Percentiles rank a stretch among this genome's conserved stretches.
Evolutionary conservation across 2,113 vertebrate genomes (phyloP).

Genomic region (Lepidothrix coronata): DNA sequence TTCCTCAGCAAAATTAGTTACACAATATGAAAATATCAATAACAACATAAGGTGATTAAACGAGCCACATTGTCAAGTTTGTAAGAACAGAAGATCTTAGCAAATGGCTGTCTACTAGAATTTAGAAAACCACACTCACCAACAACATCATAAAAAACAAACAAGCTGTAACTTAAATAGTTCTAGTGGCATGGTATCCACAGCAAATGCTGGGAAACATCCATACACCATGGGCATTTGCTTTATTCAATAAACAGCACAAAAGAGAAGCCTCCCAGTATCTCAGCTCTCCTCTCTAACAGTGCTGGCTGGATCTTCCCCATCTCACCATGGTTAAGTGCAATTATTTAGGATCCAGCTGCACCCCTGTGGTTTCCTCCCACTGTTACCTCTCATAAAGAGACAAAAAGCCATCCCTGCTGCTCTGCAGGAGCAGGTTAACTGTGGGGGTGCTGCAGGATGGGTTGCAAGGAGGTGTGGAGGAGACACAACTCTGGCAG

Average conservation of each 20-base stretch:
- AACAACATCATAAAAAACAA: neutral
- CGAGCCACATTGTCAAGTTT: neutral
- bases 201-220: neutral
- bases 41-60: conserved; percentile 27
- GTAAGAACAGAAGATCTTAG: conserved; percentile 52
- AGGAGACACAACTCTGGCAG: neutral
- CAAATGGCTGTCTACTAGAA: conserved; percentile 28
- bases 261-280: neutral
- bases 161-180: neutral
- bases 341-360: neutral
- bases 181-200: fast-evolving
- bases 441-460: neutral
- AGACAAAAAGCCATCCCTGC: neutral
- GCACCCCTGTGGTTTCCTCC: neutral
- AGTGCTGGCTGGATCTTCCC: neutral
- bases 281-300: fast-evolving
- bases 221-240: fast-evolving
- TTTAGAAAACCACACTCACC: neutral
- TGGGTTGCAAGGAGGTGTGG: neutral
- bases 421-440: neutral
- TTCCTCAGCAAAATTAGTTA: conserved; percentile 4
- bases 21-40: conserved; percentile 22
- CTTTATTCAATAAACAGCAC: fast-evolving
- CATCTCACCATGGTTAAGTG: fast-evolving
- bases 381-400: fast-evolving